Evolutionary conservation across 2,888 invertebrate species (phyloP).

Genomic region (Standfussiana lucernea): DNA sequence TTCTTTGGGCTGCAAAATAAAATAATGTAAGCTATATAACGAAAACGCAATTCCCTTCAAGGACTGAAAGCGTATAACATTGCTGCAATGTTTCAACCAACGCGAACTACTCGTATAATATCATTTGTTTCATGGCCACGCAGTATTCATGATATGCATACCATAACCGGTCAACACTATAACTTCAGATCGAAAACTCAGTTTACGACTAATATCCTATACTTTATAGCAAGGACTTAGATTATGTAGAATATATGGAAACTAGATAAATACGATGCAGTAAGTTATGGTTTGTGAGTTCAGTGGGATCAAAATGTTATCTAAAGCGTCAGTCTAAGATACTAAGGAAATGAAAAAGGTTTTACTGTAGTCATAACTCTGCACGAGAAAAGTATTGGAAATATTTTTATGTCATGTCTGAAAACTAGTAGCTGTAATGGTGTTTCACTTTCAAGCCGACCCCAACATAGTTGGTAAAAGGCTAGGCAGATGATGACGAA

Average conservation of each 20-base stretch:
- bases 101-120: background rate
- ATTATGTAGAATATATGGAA: constrained; percentile 19
- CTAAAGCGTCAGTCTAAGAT: background rate
- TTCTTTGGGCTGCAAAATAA: no score
- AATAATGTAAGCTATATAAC: background rate
- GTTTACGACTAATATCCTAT: constrained; percentile 69
- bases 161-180: constrained; percentile 71
- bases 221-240: constrained; percentile 11
- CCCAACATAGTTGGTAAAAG: no score
- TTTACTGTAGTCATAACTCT: background rate
- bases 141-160: constrained; percentile 65
- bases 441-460: no score
- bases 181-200: constrained; percentile 71
- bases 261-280: background rate
- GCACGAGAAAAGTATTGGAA: background rate
- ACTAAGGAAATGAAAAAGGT: background rate
- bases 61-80: background rate
- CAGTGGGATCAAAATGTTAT: background rate
- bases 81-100: background rate
- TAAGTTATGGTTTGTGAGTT: background rate
- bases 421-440: background rate
- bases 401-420: background rate
- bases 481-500: no score
- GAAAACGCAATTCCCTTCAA: background rate
- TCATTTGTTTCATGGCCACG: constrained; percentile 61